A percentile compares a stretch with the other conserved stretches of the same genome.
Conservation (phyloP, 2,797 vertebrate genomes). For the Valencia hispanica region DNA sequence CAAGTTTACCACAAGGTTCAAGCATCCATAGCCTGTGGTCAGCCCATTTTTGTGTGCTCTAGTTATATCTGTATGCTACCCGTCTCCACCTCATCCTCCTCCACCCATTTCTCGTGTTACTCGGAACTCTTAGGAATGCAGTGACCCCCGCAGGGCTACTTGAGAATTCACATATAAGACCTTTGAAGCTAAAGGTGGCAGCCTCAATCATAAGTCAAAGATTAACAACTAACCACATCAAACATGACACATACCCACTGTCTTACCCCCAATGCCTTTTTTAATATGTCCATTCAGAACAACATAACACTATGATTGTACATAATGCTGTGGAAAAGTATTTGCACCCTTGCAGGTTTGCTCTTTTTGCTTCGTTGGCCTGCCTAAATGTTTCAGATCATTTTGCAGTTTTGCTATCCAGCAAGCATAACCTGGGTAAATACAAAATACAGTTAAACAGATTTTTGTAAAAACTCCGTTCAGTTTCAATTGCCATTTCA, state of each 20-base stretch:
- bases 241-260: conserved; percentile 58
- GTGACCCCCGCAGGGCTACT: conserved; percentile 53
- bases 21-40: conserved; percentile 75
- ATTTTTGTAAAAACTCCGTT: too few relatives aligned
- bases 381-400: not conserved
- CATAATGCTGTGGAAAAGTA: not conserved
- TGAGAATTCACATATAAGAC: conserved; percentile 62
- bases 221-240: conserved; percentile 73
- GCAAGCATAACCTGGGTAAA: not conserved
- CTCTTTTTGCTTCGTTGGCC: not conserved
- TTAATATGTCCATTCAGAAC: conserved; percentile 37
- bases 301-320: not conserved
- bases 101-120: conserved; percentile 48
- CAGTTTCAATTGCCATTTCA: too few relatives aligned
- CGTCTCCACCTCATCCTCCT: conserved; percentile 38
- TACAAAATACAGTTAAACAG: not conserved
- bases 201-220: conserved; percentile 61
- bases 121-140: conserved; percentile 57
- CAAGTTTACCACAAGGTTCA: conserved; percentile 78
- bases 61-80: conserved; percentile 57
- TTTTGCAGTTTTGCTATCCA: not conserved
- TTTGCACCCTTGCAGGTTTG: not conserved
- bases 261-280: not conserved
- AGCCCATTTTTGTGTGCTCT: conserved; percentile 56
- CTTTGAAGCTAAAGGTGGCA: conserved; percentile 66